Conservation (phyloP, 2,888 invertebrate species). For the Venustoraphidia nigricollis region DNA sequence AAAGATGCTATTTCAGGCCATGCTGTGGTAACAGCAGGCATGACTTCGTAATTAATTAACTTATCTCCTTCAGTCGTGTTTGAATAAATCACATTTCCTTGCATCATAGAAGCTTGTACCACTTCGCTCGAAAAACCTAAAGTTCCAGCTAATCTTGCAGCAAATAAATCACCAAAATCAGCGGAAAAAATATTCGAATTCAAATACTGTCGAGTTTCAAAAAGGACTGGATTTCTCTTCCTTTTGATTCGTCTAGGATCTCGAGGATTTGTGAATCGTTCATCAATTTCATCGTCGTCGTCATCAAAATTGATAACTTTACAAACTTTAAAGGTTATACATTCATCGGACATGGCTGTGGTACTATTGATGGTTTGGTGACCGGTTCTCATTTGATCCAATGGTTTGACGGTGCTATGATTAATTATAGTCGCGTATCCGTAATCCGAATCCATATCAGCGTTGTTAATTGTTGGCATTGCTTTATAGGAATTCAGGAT, state of each 20-base stretch:
- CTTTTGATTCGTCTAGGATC: constrained; percentile 7
- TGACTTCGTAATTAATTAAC: constrained; percentile 43
- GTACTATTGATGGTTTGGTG: too few relatives aligned
- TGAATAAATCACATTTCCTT: constrained; percentile 53
- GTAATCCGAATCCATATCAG: constrained; percentile 39
- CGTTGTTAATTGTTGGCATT: neutral
- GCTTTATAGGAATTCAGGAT: too few relatives aligned
- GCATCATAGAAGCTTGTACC: constrained; percentile 38
- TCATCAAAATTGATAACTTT: constrained; percentile 14
- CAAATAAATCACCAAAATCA: constrained; percentile 49
- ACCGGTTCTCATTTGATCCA: constrained; percentile 29
- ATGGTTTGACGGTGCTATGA: constrained; percentile 38
- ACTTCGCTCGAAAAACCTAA: constrained; percentile 39
- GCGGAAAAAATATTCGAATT: constrained; percentile 52
- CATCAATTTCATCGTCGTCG: constrained; percentile 11
- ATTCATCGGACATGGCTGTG: constrained; percentile 21
- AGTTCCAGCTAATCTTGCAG: constrained; percentile 37
- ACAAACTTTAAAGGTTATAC: constrained; percentile 31
- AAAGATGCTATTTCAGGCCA: constrained; percentile 60
- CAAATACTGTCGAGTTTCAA: constrained; percentile 30
- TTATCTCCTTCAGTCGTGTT: constrained; percentile 27
- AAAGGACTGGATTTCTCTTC: constrained; percentile 15
- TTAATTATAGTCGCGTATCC: constrained; percentile 45
- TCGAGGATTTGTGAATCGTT: constrained; percentile 1
- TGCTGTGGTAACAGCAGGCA: constrained; percentile 50